Evolutionary conservation across 2,113 vertebrate species (phyloP), one percentile per base, ranked within the genome.

Genomic region (Vulpes vulpes): DNA sequence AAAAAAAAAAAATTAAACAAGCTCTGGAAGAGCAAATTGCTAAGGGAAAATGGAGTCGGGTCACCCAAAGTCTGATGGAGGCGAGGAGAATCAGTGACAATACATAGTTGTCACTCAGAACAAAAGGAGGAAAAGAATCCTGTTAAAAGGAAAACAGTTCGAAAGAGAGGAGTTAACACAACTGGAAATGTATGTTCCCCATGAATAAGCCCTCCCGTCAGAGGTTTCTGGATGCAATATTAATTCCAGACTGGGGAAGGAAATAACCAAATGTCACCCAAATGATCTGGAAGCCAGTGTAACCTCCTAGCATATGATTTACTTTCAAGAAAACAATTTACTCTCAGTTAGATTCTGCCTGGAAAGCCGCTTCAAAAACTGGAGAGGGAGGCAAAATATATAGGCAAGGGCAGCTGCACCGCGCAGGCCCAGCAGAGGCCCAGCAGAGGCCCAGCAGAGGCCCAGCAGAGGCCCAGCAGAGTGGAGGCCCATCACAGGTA

Each of bases 181-280:
- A 83, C 53, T 84, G 71, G 59, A 92, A 93, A 81, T 86, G 69
- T 92, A 22, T 43, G 43, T 57, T 93, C 30, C 35, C 20, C 76
- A 17, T 12, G 55, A 95, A 93, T 49, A 67, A 90, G 14, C 16
- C 79, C 89, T 73, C 89, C 67, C 81, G 30, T 11, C 8, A 73
- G 79, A 84, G 74, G 3, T 89, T 97, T 96, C 89, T 67, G 60
- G 71, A 92, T 65, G 38, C 55, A 84, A 93, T 94, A 94, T 89
- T 91, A 94, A 81, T 89, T 94, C 86, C 65, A 95, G 83, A 78
- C 71, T 14, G 32, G 80, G 79, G 19, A 67, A 89, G 83, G 87
- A 97, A 95, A 87, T 92, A 83, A 92, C 19, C 59, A 89, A 97
- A 93, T 83, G 89, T 76, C 91, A 71, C 90, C 86, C 89, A 85